Conservation (phyloP, 2,113 vertebrate species). For the Furnarius figulus region DNA sequence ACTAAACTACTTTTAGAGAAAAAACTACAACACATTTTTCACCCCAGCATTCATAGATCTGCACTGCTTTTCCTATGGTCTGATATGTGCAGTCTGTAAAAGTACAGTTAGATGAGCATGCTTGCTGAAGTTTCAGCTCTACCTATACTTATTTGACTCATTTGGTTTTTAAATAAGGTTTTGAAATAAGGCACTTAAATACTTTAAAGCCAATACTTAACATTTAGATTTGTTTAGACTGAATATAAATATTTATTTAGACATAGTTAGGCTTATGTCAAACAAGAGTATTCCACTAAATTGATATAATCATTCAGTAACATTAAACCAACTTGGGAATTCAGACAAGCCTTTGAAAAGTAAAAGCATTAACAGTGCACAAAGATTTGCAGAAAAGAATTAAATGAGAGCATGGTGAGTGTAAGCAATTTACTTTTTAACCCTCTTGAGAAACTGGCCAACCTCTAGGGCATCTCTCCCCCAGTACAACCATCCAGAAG, state of each 20-base stretch:
- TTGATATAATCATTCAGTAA: neutral
- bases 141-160: neutral
- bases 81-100: neutral
- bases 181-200: slow-evolving; percentile 14
- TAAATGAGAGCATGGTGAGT: neutral
- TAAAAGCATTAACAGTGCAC: neutral
- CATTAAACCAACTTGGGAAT: neutral
- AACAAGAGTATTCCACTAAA: neutral
- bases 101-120: neutral
- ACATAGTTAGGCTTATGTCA: slow-evolving; percentile 2
- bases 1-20: neutral
- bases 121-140: neutral
- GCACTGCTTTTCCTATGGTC: neutral
- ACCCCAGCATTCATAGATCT: neutral
- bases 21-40: neutral
- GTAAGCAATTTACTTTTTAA: neutral
- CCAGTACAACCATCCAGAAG: neutral
- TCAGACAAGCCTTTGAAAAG: neutral
- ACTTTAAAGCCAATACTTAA: slow-evolving; percentile 4
- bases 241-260: slow-evolving; percentile 42
- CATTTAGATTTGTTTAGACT: slow-evolving; percentile 16
- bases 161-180: neutral
- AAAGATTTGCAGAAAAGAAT: neutral
- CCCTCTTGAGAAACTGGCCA: neutral
- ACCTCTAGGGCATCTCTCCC: neutral